Evolutionary conservation across 2,797 vertebrate genomes (phyloP).

Genomic region (Etheostoma perlongum): DNA sequence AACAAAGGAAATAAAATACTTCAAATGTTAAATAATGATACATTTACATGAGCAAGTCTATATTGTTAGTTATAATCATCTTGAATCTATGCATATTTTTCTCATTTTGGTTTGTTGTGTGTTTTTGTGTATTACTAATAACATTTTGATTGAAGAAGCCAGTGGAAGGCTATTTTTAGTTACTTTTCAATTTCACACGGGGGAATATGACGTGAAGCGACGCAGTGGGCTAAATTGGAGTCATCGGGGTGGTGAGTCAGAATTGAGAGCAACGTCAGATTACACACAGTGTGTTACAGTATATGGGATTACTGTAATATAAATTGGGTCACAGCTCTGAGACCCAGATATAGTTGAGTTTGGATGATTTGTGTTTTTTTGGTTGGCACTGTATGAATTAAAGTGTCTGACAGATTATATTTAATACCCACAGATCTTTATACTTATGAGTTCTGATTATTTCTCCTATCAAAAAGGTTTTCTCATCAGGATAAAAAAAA

Average conservation of each 20-base stretch:
- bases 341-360: slow-evolving; percentile 26
- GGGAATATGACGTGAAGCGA: too few relatives aligned
- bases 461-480: not conserved
- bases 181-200: too few relatives aligned
- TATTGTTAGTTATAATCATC: not conserved
- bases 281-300: slow-evolving; percentile 34
- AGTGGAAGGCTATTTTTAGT: too few relatives aligned
- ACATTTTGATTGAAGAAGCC: too few relatives aligned
- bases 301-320: slow-evolving; percentile 51
- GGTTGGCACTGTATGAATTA: not conserved
- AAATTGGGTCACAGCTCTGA: slow-evolving; percentile 49
- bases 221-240: too few relatives aligned
- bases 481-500: not conserved
- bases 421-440: not conserved
- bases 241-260: not conserved
- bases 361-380: not conserved
- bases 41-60: too few relatives aligned
- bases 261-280: slow-evolving; percentile 54
- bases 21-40: too few relatives aligned
- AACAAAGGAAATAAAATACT: too few relatives aligned
- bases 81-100: too few relatives aligned
- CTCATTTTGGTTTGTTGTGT: not conserved
- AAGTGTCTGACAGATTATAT: not conserved
- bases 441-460: not conserved
- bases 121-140: too few relatives aligned